Evolutionary conservation across 1,140 invertebrate genomes (phyloP), one percentile per base, ranked within the genome.

Genomic region (Nilaparvata lugens): DNA sequence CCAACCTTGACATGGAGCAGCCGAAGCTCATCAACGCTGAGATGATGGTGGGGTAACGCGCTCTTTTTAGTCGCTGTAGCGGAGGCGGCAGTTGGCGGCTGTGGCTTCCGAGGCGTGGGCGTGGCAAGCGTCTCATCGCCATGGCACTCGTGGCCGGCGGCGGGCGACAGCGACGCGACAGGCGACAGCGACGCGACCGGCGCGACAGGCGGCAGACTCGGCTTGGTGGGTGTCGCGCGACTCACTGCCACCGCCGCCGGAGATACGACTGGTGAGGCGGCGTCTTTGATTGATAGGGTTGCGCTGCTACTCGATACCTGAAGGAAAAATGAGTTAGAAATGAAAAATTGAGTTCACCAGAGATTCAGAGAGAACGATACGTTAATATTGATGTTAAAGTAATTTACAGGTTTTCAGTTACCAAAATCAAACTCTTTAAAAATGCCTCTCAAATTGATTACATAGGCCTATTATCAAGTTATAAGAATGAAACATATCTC

Each of bases 1-100:
- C n/a, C n/a, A n/a, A 48, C 45, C 45, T 43, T 63, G 52, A 85
- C 85, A 72, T 87, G 85, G 55, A 85, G 72, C 16, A 80, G 74
- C 45, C 81, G 71, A 24, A 85, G 73, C 69, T 64, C 83, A 62
- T 85, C 81, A 21, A 83, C 76, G 66, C 79, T 83, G 31, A 85
- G 74, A 70, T 84, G 82, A 68, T 84, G 81, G 57, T 80, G 79
- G 60, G 72, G 71, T 66, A 74, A 67, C 64, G 70, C 78, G 74
- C 19, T 80, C 52, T 66, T 70, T 24, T 67, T 69, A 18, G 65
- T 66, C 65, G 74, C 43, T 68, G 75, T 73, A 35, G 67, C 58
- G 16, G 48, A 23, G 74, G 72, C 25, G 48, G 21, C 9, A 19
- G 58, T 24, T 40, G 69, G 9, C 69, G 69, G 51, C 59, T 56